Evolutionary conservation across 1,140 invertebrate species (phyloP).

Genomic region (Micrasema longulum): DNA sequence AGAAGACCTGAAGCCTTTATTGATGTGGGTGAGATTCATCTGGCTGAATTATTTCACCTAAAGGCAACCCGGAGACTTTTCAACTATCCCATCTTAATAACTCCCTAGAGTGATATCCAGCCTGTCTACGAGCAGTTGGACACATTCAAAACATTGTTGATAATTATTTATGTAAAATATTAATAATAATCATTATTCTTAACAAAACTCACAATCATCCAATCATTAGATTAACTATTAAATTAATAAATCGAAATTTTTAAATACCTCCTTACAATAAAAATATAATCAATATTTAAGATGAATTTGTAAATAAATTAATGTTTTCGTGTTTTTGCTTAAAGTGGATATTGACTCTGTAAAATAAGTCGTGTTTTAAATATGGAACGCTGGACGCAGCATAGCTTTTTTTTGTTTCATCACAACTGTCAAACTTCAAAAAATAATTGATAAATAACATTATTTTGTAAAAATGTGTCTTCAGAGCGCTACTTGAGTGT

Average conservation of each 20-base stretch:
- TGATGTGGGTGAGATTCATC: no score
- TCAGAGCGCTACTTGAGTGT: no score
- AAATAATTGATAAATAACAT: not conserved
- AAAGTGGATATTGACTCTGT: conserved; percentile 4
- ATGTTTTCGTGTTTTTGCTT: conserved; percentile 28
- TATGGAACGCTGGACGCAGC: not conserved
- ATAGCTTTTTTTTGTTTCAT: not conserved
- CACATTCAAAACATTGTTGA: no score
- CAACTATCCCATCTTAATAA: no score
- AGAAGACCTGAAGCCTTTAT: no score
- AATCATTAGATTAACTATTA: not conserved
- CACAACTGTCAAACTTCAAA: not conserved
- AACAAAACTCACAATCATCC: no score
- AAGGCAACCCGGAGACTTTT: no score
- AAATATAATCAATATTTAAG: conserved; percentile 13
- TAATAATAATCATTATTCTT: conserved; percentile 5
- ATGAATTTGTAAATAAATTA: conserved; percentile 26
- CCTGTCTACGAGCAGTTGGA: no score
- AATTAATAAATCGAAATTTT: conserved; percentile 32
- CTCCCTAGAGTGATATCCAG: no score
- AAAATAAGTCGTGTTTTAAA: not conserved
- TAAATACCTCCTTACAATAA: conserved; percentile 36
- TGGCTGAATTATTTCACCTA: no score
- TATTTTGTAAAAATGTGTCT: no score
- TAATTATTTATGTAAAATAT: no score